These are phyloP conservation scores for Oryctolagus cuniculus DNA, from an alignment of 2,113 vertebrate species.

Conservation along the genomic window mOryCun1.1 NC_091433.1:196037001-196037500, in stretches of 20 bases:
- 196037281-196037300: not conserved
- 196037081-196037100: not conserved
- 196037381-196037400: not conserved
- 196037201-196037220: not conserved
- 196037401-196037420: not conserved
- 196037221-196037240: not conserved
- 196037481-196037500: not conserved
- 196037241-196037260: not conserved
- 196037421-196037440: accelerated
- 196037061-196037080: not conserved
- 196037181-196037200: too few species aligned
- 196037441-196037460: not conserved
- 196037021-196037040: not conserved
- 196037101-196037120: too few species aligned
- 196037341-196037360: not conserved
- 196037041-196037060: not conserved
- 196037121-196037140: too few species aligned
- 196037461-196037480: too few species aligned
- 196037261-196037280: not conserved
- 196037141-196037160: too few species aligned
- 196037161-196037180: not conserved
- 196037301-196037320: not conserved
- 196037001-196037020: slow-evolving; percentile 1
- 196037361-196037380: not conserved
- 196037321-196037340: not conserved